Percentiles rank a stretch among this genome's conserved stretches.
Evolutionary conservation across 2,888 invertebrate species (phyloP).

Genomic region (Agrilus biguttatus): DNA sequence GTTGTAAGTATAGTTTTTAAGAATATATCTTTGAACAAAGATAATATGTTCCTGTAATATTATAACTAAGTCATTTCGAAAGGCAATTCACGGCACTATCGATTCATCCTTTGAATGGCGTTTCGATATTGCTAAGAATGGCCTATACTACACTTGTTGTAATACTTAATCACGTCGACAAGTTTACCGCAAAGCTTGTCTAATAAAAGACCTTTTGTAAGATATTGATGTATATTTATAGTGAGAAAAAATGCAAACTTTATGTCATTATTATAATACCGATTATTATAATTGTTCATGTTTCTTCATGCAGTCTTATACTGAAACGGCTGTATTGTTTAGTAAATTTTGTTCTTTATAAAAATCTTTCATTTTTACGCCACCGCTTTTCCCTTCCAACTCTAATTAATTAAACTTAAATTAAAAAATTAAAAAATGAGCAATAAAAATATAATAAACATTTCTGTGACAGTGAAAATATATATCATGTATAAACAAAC

Average conservation of each 20-base stretch:
- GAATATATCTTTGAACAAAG: conserved; percentile 27
- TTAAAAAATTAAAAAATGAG: too few species aligned
- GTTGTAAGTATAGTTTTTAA: conserved; percentile 19
- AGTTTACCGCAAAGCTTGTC: conserved; percentile 26
- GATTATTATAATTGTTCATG: conserved; percentile 25
- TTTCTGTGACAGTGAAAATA: too few species aligned
- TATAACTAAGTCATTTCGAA: conserved; percentile 33
- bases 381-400: too few species aligned
- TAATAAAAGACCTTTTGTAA: conserved; percentile 31
- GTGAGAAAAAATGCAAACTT: conserved; percentile 22
- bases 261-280: conserved; percentile 27
- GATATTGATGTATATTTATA: conserved; percentile 32
- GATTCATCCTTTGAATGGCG: too few species aligned
- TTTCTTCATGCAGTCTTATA: conserved; percentile 28
- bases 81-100: conserved; percentile 8
- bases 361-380: conserved; percentile 10
- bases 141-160: conserved; percentile 19
- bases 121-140: not conserved
- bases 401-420: too few species aligned
- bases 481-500: too few species aligned
- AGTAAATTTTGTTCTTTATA: conserved; percentile 31
- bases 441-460: too few species aligned
- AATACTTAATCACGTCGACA: conserved; percentile 27
- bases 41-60: conserved; percentile 32
- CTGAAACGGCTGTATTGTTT: conserved; percentile 31